Evolutionary conservation across 1,140 invertebrate genomes (phyloP).

Genomic region (Adelges cooleyi): DNA sequence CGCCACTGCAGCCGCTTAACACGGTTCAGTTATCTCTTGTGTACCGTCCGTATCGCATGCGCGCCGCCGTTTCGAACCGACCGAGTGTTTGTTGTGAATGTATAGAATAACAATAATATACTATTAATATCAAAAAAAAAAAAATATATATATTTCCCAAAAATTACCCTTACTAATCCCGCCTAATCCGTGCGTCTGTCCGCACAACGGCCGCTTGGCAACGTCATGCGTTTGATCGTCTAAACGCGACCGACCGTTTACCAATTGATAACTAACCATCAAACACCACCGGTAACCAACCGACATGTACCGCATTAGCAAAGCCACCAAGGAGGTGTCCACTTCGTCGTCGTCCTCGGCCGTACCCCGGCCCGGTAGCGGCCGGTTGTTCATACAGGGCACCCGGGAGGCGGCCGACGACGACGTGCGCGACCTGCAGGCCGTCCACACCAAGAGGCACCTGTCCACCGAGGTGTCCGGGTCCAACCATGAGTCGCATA

Average conservation of each 20-base stretch:
- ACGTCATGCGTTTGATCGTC: too few species aligned
- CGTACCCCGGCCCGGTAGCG: neutral
- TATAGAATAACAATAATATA: too few species aligned
- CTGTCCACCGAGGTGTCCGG: conserved; percentile 73
- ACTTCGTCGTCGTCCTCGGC: conserved; percentile 36
- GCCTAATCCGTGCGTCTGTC: too few species aligned
- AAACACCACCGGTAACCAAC: neutral
- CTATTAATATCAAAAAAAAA: too few species aligned
- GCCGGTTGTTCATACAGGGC: conserved; percentile 67
- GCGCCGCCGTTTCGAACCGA: neutral
- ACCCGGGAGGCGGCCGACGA: conserved; percentile 51
- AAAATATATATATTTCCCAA: too few species aligned
- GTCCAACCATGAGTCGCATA: conserved; percentile 65
- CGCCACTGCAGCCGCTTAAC: neutral
- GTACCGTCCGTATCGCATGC: conserved; percentile 11
- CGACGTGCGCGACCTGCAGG: conserved; percentile 47
- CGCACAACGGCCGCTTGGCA: too few species aligned
- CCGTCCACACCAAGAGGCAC: conserved; percentile 66
- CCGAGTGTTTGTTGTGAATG: too few species aligned
- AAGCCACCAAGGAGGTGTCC: conserved; percentile 39
- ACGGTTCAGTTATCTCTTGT: conserved; percentile 27
- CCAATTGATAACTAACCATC: too few species aligned
- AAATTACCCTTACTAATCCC: too few species aligned
- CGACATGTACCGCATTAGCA: conserved; percentile 59
- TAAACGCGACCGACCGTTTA: too few species aligned